These are phyloP conservation scores for Sipha flava DNA, from an alignment of 1,140 invertebrate genomes.

Conservation along the genomic window DNA sequence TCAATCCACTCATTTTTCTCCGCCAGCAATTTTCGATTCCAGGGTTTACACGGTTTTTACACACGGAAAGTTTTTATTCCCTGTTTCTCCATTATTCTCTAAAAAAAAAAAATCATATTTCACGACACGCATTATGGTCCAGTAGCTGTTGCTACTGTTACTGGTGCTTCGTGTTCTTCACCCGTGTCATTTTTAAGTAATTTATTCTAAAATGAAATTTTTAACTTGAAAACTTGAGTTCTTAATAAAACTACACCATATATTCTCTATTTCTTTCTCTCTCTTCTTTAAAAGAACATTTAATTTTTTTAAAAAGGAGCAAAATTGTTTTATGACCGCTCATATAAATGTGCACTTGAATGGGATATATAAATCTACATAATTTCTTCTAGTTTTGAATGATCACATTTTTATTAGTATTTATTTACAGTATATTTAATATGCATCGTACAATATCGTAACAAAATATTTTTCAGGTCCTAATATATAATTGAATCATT, in stretches of 20 bases:
- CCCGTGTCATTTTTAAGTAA: not conserved
- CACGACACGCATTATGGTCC: conserved; percentile 13
- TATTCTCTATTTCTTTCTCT: not conserved
- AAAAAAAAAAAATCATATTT: not conserved
- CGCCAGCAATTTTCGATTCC: not conserved
- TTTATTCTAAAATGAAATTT: conserved; percentile 13
- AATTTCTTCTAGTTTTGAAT: too few species aligned
- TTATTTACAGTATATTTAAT: too few species aligned
- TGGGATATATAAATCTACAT: too few species aligned
- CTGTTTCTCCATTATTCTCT: not conserved
- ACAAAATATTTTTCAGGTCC: too few species aligned
- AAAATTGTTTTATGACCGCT: not conserved
- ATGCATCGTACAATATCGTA: too few species aligned
- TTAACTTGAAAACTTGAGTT: not conserved
- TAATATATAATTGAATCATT: not conserved
- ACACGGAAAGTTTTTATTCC: not conserved
- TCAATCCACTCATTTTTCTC: not conserved
- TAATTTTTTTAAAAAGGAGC: not conserved
- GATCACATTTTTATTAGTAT: too few species aligned
- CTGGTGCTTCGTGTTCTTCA: not conserved
- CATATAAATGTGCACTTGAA: too few species aligned
- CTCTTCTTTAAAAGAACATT: too few species aligned
- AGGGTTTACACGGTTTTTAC: conserved; percentile 13
- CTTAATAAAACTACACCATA: not conserved
- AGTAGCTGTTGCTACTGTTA: not conserved